Conservation (phyloP, 2,888 invertebrate genomes). For the Polydesmus complanatus region DNA sequence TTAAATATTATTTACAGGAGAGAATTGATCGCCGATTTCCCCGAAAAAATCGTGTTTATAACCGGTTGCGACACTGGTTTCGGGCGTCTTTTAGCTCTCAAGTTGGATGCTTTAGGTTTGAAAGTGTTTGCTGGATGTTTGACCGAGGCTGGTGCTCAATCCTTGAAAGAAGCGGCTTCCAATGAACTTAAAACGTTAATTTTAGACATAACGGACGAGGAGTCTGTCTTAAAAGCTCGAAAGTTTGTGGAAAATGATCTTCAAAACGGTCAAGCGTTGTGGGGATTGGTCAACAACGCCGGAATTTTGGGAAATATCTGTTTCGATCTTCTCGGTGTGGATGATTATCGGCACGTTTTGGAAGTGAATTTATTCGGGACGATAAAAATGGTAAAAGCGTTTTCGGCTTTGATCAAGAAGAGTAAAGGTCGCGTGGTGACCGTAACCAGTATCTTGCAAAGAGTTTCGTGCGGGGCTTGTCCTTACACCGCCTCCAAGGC, state of each 20-base stretch:
- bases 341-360: neutral
- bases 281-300: conserved; percentile 7
- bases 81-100: conserved; percentile 1
- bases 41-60: conserved; percentile 1
- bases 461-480: neutral
- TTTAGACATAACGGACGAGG: neutral
- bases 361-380: conserved; percentile 8
- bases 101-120: conserved; percentile 1
- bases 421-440: neutral
- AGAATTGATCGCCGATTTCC: neutral
- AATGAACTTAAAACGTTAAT: neutral
- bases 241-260: neutral
- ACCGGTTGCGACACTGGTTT: conserved; percentile 4
- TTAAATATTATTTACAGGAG: neutral
- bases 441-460: neutral
- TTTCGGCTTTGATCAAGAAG: conserved; percentile 1
- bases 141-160: neutral
- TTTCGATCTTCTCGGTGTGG: neutral
- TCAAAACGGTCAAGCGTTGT: neutral
- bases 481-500: conserved; percentile 1
- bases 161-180: neutral
- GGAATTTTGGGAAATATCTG: neutral
- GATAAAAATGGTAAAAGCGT: neutral
- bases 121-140: conserved; percentile 7
- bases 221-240: neutral